Conservation (phyloP, 1,140 invertebrate species). For the Drosophila chauvacae region DNA sequence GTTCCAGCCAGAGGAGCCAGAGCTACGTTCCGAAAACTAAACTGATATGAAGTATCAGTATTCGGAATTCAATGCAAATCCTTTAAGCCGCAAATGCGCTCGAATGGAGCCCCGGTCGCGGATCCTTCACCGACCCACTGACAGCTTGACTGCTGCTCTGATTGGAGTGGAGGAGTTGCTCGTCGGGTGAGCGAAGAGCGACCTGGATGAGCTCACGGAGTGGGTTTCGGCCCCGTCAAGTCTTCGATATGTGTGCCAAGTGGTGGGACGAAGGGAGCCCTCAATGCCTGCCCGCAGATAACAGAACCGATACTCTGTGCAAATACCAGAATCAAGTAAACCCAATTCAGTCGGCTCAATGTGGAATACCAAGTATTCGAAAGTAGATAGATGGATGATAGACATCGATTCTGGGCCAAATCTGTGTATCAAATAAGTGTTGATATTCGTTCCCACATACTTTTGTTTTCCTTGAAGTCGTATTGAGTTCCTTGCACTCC, state of each 20-base stretch:
- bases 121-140: conserved; percentile 28
- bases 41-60: conserved; percentile 81
- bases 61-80: conserved; percentile 80
- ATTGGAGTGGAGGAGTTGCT: conserved; percentile 24
- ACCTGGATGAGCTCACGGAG: conserved; percentile 15
- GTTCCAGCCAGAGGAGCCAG: conserved; percentile 11
- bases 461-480: too few species aligned
- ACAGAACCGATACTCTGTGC: conserved; percentile 1
- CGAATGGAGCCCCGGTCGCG: conserved; percentile 23
- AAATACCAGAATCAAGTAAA: conserved; percentile 8
- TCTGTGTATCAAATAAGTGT: background rate
- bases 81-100: conserved; percentile 78
- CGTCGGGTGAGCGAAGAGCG: conserved; percentile 13
- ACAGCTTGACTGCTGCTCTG: conserved; percentile 45
- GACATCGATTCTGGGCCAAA: background rate
- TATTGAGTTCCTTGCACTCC: background rate
- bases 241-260: conserved; percentile 27
- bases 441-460: background rate
- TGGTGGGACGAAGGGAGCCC: conserved; percentile 7
- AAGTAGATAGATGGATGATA: background rate
- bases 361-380: background rate
- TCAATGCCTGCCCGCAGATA: background rate
- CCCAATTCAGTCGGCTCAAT: conserved; percentile 7
- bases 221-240: background rate
- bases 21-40: conserved; percentile 55